Percentiles rank a stretch among this genome's conserved stretches.
Evolutionary conservation across 2,888 invertebrate species (phyloP).

Genomic region (Tetragonula carbonaria): DNA sequence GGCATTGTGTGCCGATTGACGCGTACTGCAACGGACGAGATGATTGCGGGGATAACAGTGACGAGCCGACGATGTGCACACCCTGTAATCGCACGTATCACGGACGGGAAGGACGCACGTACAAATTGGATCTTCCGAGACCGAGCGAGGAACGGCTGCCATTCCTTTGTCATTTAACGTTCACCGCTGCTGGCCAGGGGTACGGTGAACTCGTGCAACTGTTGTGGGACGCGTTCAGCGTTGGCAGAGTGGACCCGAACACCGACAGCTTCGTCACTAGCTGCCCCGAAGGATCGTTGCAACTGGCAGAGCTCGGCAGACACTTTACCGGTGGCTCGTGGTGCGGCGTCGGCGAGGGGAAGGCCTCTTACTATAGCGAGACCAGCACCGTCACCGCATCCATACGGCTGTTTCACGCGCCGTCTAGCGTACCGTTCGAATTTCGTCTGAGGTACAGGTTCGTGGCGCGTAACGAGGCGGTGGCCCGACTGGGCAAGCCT

Average conservation of each 20-base stretch:
- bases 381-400: slow-evolving; percentile 95
- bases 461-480: slow-evolving; percentile 91
- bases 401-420: slow-evolving; percentile 90
- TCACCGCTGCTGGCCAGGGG: slow-evolving; percentile 94
- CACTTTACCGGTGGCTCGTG: slow-evolving; percentile 96
- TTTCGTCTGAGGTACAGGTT: slow-evolving; percentile 92
- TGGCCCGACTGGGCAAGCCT: slow-evolving; percentile 91
- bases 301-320: slow-evolving; percentile 93
- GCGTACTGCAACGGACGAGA: slow-evolving; percentile 93
- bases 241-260: slow-evolving; percentile 91
- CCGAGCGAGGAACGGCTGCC: slow-evolving; percentile 91
- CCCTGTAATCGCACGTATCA: slow-evolving; percentile 96
- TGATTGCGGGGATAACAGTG: slow-evolving; percentile 94
- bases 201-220: slow-evolving; percentile 96
- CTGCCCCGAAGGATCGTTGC: slow-evolving; percentile 95
- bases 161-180: slow-evolving; percentile 95
- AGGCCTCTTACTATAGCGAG: slow-evolving; percentile 95
- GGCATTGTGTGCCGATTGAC: slow-evolving; percentile 92
- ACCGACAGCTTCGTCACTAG: slow-evolving; percentile 88
- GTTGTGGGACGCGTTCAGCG: slow-evolving; percentile 94
- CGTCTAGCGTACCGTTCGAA: slow-evolving; percentile 91
- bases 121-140: slow-evolving; percentile 90
- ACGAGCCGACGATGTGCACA: slow-evolving; percentile 92
- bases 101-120: slow-evolving; percentile 91
- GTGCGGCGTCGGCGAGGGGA: slow-evolving; percentile 93